phyloP scores from a whole-genome alignment of 2,888 invertebrate species.

The Phytoseiulus persimilis region DNA sequence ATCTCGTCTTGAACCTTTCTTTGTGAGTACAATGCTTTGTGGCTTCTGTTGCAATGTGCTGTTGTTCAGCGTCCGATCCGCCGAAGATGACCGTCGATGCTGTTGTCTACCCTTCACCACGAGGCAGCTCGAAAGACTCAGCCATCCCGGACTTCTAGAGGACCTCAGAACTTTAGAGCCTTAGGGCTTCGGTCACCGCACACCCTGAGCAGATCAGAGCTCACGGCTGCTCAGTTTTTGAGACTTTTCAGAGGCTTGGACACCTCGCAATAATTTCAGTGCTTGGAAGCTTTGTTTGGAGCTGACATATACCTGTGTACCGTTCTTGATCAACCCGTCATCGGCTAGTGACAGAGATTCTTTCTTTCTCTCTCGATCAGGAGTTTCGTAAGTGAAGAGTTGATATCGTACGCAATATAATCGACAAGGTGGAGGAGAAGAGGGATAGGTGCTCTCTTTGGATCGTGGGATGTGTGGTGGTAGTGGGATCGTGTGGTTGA shows the following conservation, averaged over 20 bases:
- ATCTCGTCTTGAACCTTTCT: background rate
- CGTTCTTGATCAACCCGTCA: background rate
- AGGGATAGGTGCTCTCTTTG: background rate
- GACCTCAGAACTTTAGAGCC: background rate
- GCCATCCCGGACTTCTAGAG: background rate
- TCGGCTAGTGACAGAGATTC: background rate
- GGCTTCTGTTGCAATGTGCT: background rate
- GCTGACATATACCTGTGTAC: background rate
- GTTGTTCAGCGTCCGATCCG: background rate
- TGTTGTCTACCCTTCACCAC: no score
- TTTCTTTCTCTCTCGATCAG: background rate
- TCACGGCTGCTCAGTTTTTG: no score
- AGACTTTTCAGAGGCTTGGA: background rate
- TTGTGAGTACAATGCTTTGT: background rate
- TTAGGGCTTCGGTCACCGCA: background rate
- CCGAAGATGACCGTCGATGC: background rate
- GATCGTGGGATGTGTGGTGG: conserved; percentile 5
- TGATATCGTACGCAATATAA: background rate
- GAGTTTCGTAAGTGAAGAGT: background rate
- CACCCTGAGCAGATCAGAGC: background rate
- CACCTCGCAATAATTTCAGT: background rate
- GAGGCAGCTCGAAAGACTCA: no score
- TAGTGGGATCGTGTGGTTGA: background rate
- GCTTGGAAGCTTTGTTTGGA: background rate
- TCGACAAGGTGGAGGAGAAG: background rate